Evolutionary conservation across 2,113 vertebrate species (phyloP), one percentile per base, ranked within the genome.

Genomic region (Panthera tigris): DNA sequence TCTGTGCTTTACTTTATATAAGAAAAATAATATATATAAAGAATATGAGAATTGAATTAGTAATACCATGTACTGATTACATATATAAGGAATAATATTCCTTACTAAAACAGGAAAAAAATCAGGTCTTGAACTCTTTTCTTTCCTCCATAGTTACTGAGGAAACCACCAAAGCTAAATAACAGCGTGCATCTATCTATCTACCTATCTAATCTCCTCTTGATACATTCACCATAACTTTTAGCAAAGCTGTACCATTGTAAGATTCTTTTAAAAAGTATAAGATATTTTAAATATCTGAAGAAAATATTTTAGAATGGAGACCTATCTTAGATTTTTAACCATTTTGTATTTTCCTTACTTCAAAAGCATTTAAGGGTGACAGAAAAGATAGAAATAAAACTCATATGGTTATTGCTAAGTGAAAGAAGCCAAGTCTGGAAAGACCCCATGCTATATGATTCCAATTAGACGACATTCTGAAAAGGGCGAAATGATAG

Each of bases 191-290:
- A 18, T 41, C 19, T 13, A 1, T 25, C 36, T 73, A 25, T 73
- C 66, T 65, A 13, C 27, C 73, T 16, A 76, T 29, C 3, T 7
- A 76, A 91, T 33, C 69, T 80, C 52, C 23, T 92, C 11, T 87
- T 86, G 66, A 41, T 29, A 73, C 50, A 65, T 65, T 88, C 57
- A 89, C 25, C 21, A 7, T 66, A 68, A 31, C 57, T 76, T 92
- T 88, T 61, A 83, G 21, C 50, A 48, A 88, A 93, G 23, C 23
- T 83, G 31, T 48, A 74, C 16, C 74, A 88, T 45, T 74, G 31
- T 88, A 65, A 88, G 68, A 82, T 74, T 74, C 21, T 63, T 88
- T 96, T 57, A 68, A 31, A 80, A 95, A 87, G 11, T 86, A 63
- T 27, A 92, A 36, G 66, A n/a, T 74, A 90, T 41, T 86, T 92